phyloP scores from a whole-genome alignment of 2,113 vertebrate genomes.

The Mesitornis unicolor region DNA sequence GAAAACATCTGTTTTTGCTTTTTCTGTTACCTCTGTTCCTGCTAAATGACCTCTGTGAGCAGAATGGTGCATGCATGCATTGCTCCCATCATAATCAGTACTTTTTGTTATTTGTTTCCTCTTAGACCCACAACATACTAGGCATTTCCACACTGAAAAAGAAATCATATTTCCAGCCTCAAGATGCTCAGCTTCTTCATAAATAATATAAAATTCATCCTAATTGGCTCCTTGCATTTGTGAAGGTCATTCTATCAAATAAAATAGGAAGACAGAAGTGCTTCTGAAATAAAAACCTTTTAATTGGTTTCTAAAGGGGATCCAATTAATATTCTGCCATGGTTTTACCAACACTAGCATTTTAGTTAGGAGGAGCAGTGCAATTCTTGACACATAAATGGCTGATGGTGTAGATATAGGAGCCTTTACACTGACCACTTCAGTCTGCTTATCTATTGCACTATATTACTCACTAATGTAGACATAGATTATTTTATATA shows the following conservation, averaged over 20 bases:
- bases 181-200: not conserved
- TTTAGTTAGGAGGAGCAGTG: not conserved
- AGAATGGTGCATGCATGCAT: fast-evolving
- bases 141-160: not conserved
- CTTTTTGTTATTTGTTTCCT: not conserved
- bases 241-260: not conserved
- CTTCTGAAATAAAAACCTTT: not conserved
- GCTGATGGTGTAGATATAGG: too few species aligned
- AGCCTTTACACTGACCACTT: not conserved
- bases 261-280: not conserved
- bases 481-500: not conserved
- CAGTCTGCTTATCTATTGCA: not conserved
- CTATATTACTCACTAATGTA: fast-evolving
- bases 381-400: not conserved
- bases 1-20: not conserved
- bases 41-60: not conserved
- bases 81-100: not conserved
- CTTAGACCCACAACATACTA: not conserved
- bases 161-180: not conserved
- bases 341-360: not conserved
- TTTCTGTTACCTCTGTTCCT: not conserved
- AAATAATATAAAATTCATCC: not conserved
- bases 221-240: not conserved
- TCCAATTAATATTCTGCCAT: not conserved
- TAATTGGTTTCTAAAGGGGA: not conserved